These are phyloP conservation scores for Actinemys pallida DNA, from an alignment of 2,113 vertebrate species.

Conservation along the genomic window DNA sequence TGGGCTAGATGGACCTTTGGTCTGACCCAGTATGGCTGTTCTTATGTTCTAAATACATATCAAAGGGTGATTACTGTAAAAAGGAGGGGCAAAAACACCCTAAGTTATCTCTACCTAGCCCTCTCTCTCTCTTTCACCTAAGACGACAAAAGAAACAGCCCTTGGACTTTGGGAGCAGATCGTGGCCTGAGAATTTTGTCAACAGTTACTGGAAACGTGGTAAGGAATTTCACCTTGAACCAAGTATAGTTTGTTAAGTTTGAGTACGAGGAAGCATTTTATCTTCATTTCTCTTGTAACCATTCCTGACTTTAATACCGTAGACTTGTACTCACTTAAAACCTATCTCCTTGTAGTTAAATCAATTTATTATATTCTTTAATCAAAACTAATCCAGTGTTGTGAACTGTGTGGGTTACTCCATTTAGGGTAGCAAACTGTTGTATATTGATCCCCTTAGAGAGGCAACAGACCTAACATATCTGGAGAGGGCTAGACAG, in stretches of 20 bases:
- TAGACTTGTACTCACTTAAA: neutral
- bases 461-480: neutral
- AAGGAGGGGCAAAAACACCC: neutral
- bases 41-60: neutral
- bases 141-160: neutral
- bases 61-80: neutral
- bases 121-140: neutral
- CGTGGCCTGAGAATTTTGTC: neutral
- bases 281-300: neutral
- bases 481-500: neutral
- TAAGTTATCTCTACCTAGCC: neutral
- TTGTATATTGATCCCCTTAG: neutral
- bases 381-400: neutral
- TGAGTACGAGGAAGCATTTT: neutral
- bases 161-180: neutral
- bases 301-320: neutral
- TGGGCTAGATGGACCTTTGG: too few species aligned
- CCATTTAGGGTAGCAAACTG: neutral
- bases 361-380: neutral
- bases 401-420: neutral
- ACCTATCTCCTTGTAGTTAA: neutral
- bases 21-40: too few species aligned
- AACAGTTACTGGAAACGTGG: neutral
- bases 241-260: neutral
- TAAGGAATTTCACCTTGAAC: neutral